Base-by-base conservation (phyloP, 2,888 invertebrate genomes). In the Gonocerus acuteangulatus region DNA sequence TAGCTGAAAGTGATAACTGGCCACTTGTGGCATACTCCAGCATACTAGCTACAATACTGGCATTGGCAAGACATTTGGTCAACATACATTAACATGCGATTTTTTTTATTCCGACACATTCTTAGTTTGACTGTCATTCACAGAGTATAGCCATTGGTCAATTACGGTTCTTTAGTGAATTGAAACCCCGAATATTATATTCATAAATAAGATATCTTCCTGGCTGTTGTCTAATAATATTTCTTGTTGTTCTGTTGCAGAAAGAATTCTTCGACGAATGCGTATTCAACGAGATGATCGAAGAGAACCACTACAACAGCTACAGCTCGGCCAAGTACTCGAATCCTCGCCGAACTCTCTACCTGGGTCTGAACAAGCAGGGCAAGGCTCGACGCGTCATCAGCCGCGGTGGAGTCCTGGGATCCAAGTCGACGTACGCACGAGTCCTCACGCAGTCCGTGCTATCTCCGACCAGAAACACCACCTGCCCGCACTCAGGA, bases 221-320 rank as follows among this genome's bases (percentile, higher is more conserved):
- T n/a, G n/a, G n/a, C n/a, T n/a, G n/a, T n/a, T n/a, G n/a, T n/a
- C n/a, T n/a, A n/a, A n/a, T n/a, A n/a, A n/a, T n/a, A n/a, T n/a
- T n/a, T n/a, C n/a, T 27, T 27, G 6, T 57, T 75, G 71, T 71
- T 71, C 78, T 82, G 80, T 87, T 86, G 71, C 87, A 90, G 89
- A 85, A 83, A 78, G 85, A 86, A 76, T 87, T 86, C 80, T 84
- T 84, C 73, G 84, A 86, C 74, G 86, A 87, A 72, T 91, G 90
- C 79, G 82, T 89, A 74, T 89, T 90, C 81, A 87, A 88, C 77
- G 90, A 90, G 78, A 85, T 83, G 73, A 84, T 89, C 75, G 89
- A 86, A 75, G 83, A 85, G 75, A 85, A 89, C 76, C 84, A 87
- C 74, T 90, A 89, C 79, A 90, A 89, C 75, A 87, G 87, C 62